A percentile compares a stretch with the other conserved stretches of the same genome.
Conservation (phyloP, 1,140 invertebrate genomes). For the Pissodes strobi region DNA sequence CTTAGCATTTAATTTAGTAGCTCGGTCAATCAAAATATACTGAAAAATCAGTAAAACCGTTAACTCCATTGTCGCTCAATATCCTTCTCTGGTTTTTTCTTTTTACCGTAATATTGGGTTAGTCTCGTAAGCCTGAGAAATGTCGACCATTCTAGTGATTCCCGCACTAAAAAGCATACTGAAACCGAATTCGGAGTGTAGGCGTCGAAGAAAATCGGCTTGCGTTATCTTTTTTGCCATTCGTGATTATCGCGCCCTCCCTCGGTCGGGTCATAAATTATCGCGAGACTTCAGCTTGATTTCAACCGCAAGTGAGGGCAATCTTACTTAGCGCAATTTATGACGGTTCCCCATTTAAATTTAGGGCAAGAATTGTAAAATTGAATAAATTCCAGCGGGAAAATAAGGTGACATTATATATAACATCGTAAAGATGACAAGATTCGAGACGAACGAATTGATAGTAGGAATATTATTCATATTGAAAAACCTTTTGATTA, state of each 20-base stretch:
- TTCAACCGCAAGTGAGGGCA: conserved; percentile 37
- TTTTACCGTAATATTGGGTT: no score
- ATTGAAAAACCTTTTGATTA: no score
- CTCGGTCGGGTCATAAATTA: conserved; percentile 50
- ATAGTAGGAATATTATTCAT: no score
- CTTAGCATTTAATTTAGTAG: no score
- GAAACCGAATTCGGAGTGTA: conserved; percentile 44
- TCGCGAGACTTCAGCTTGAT: conserved; percentile 44
- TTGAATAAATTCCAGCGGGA: conserved; percentile 15
- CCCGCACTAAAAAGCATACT: conserved; percentile 43
- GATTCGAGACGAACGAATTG: no score
- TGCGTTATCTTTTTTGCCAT: conserved; percentile 55
- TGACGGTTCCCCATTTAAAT: conserved; percentile 26
- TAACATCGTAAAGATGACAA: no score
- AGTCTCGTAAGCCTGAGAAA: conserved; percentile 25
- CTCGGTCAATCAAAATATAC: no score
- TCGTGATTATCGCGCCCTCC: conserved; percentile 50
- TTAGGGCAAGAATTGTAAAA: conserved; percentile 17
- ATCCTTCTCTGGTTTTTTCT: no score
- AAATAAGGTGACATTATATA: no score
- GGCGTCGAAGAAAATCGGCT: conserved; percentile 52
- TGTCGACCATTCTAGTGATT: conserved; percentile 15
- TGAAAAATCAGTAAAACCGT: no score
- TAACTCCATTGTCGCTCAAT: no score
- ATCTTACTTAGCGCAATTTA: conserved; percentile 24